Evolutionary conservation across 2,888 invertebrate species (phyloP), one percentile per base, ranked within the genome.

Genomic region (Himalopsyche anomala): DNA sequence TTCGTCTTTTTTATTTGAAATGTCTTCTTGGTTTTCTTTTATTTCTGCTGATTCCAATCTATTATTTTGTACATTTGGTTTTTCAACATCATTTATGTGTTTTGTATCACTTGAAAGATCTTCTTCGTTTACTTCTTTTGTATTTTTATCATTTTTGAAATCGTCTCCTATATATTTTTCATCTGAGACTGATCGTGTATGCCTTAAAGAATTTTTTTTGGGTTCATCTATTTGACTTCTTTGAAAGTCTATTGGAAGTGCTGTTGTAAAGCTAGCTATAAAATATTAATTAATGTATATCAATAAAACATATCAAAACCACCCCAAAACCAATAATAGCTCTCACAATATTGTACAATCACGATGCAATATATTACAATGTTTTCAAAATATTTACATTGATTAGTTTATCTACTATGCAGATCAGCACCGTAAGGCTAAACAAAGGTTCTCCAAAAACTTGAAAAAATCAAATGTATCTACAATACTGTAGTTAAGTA

Each of bases 41-140:
- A 82, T 51, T 17, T 45, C 51, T 28, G 42, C 81, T 55, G 54
- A 17, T 82, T 82, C 81, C 17, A 51, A 62, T 62, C 6, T 3
- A 28, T 19, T 55, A 38, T 51, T 82, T 19, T 51, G 11, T 8
- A 19, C 17, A 54, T n/a, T 11, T 51, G 19, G 36, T 82, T 62
- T n/a, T 19, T 62, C 15, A 19, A 9, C 11, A 19, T 28, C 11
- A 19, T 51, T 51, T 51, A 51, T 4, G 2, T 51, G 15, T 51
- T 51, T 15, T 15, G 51, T 15, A 5, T 62, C 19, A 62, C 2
- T 19, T 55, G 54, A 45, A 82, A 36, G 28, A 62, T 62, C 62
- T 2, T 62, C 4, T 62, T n/a, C n/a, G 9, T 62, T 28, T 62
- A 19, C 62, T 62, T n/a, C 62, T 19, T 62, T 56, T 56, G n/a